Evolutionary conservation across 2,797 vertebrate genomes (phyloP).

Genomic region (Neomorphus geoffroyi): DNA sequence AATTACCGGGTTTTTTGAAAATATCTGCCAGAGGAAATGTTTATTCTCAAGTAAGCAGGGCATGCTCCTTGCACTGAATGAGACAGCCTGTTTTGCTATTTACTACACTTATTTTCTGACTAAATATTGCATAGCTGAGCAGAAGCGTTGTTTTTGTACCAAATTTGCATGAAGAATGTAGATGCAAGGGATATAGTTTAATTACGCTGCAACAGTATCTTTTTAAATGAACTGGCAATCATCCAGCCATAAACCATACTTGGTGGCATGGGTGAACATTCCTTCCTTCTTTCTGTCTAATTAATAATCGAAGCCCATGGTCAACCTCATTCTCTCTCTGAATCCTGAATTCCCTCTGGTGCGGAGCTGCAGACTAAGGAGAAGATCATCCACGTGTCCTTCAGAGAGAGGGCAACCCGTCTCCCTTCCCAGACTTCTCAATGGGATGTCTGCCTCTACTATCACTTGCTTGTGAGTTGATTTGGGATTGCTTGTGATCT

Average conservation of each 20-base stretch:
- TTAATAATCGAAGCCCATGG: neutral
- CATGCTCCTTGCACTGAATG: neutral
- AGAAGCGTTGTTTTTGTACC: neutral
- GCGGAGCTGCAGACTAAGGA: neutral
- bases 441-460: neutral
- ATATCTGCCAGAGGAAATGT: constrained; percentile 19
- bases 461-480: neutral
- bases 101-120: neutral
- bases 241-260: neutral
- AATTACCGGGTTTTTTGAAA: neutral
- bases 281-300: neutral
- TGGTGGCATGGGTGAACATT: neutral
- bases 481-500: neutral
- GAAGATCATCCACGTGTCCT: neutral
- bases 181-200: neutral
- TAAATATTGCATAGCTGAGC: neutral
- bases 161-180: constrained; percentile 1
- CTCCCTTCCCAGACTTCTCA: neutral
- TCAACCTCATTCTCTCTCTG: neutral
- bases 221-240: neutral
- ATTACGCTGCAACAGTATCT: neutral
- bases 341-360: neutral
- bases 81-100: neutral
- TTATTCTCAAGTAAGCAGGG: neutral
- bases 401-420: neutral